Conservation (phyloP, 2,113 vertebrate species). For the Chionis minor region DNA sequence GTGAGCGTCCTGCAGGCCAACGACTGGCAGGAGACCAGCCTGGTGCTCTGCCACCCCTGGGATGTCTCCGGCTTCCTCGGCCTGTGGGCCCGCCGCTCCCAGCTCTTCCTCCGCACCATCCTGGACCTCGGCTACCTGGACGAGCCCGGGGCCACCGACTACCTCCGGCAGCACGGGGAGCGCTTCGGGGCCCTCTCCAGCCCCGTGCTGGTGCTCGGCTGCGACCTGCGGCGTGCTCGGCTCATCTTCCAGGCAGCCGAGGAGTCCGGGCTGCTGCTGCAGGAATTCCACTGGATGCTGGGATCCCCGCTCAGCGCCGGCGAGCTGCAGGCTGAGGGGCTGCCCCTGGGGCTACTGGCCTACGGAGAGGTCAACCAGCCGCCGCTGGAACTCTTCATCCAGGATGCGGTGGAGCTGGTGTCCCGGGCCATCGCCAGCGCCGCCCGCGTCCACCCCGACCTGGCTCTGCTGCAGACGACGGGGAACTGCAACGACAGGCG, state of each 20-base stretch:
- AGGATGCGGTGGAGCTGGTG: slow-evolving; percentile 84
- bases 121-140: slow-evolving; percentile 80
- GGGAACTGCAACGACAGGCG: slow-evolving; percentile 78
- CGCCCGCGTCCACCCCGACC: slow-evolving; percentile 69
- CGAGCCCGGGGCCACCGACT: slow-evolving; percentile 39
- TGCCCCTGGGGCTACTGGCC: slow-evolving; percentile 87
- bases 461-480: slow-evolving; percentile 72
- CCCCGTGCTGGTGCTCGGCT: slow-evolving; percentile 84
- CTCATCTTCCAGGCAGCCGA: slow-evolving; percentile 76
- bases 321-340: slow-evolving; percentile 82
- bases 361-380: slow-evolving; percentile 85
- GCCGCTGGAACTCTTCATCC: slow-evolving; percentile 83
- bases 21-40: slow-evolving; percentile 79
- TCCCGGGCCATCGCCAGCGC: slow-evolving; percentile 75
- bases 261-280: slow-evolving; percentile 69
- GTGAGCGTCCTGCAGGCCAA: slow-evolving; percentile 75
- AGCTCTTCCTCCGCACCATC: slow-evolving; percentile 68
- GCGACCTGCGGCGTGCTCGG: slow-evolving; percentile 72
- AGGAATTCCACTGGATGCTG: slow-evolving; percentile 88
- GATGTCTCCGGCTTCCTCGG: slow-evolving; percentile 67
- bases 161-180: slow-evolving; percentile 69
- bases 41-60: slow-evolving; percentile 83
- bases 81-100: slow-evolving; percentile 57
- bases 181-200: slow-evolving; percentile 58
- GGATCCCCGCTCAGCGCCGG: slow-evolving; percentile 83